These are phyloP conservation scores for Rhopalosiphum padi DNA, from an alignment of 1,140 invertebrate genomes.

Conservation along the genomic window DNA sequence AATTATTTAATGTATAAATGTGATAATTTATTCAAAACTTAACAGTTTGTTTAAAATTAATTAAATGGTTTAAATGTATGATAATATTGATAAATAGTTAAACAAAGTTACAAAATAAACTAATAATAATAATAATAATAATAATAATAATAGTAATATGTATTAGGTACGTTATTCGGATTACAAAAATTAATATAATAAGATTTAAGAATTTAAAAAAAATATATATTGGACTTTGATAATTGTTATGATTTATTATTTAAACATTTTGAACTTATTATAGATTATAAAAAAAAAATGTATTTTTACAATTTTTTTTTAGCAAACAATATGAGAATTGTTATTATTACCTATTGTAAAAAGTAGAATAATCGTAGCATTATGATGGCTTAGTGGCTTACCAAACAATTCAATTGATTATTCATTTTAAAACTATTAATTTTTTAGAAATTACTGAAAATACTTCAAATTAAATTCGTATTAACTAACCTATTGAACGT, in stretches of 20 bases:
- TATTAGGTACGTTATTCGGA: neutral
- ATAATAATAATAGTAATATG: neutral
- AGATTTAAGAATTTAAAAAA: neutral
- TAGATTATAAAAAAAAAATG: too few relatives aligned
- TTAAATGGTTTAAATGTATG: neutral
- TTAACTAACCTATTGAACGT: neutral
- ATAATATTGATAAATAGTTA: constrained; percentile 4
- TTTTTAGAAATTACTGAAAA: neutral
- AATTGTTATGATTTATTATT: too few relatives aligned
- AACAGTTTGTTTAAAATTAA: neutral
- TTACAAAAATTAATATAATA: neutral
- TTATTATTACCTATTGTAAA: too few relatives aligned
- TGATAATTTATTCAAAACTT: neutral
- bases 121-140: neutral
- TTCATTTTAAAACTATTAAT: neutral
- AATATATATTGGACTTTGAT: too few relatives aligned
- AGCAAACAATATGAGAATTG: neutral
- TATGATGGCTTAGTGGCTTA: neutral
- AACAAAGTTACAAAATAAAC: neutral
- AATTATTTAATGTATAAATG: constrained; percentile 7
- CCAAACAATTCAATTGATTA: neutral
- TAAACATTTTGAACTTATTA: too few relatives aligned
- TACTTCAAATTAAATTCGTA: neutral
- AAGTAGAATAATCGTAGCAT: neutral
- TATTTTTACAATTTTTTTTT: too few relatives aligned